Conservation (phyloP, 2,888 invertebrate species). For the Andrena bicolor region DNA sequence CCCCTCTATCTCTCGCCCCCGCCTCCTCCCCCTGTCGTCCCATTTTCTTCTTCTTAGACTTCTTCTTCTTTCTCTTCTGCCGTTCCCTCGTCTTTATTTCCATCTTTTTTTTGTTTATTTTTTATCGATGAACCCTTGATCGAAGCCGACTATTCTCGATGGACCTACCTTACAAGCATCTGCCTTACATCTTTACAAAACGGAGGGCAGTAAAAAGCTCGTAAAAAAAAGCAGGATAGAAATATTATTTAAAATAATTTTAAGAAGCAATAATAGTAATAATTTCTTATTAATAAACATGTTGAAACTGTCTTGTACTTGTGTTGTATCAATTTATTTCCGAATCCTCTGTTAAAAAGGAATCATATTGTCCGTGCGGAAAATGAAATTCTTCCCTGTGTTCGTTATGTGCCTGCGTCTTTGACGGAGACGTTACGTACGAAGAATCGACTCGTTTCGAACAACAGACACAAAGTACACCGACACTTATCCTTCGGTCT, state of each 20-base stretch:
- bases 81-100: neutral
- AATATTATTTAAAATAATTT: conserved; percentile 82
- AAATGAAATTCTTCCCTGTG: conserved; percentile 9
- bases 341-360: conserved; percentile 66
- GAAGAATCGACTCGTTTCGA: conserved; percentile 47
- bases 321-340: conserved; percentile 76
- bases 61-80: no score
- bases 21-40: no score
- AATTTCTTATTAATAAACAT: conserved; percentile 84
- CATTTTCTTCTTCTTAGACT: neutral
- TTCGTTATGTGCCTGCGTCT: conserved; percentile 47
- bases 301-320: conserved; percentile 79
- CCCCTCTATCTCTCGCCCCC: neutral
- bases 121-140: conserved; percentile 11
- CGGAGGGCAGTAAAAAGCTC: conserved; percentile 78
- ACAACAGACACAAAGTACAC: neutral
- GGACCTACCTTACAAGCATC: conserved; percentile 79
- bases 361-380: conserved; percentile 42
- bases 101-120: neutral
- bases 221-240: conserved; percentile 73
- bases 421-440: conserved; percentile 56
- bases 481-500: neutral
- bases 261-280: conserved; percentile 84
- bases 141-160: conserved; percentile 53
- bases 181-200: conserved; percentile 65